Conservation (phyloP, 2,888 invertebrate species). For the Acleris holmiana region DNA sequence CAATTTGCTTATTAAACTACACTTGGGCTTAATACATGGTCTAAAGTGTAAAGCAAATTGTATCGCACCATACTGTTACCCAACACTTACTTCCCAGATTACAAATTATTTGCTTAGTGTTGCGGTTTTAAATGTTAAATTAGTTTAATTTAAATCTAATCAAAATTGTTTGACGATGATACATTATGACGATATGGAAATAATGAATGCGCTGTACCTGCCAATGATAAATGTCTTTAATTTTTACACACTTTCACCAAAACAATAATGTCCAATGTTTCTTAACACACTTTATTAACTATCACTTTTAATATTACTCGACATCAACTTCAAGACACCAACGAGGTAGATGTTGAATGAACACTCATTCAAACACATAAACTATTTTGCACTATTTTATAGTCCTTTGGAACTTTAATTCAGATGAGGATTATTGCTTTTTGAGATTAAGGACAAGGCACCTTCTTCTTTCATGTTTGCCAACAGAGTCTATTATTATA, state of each 20-base stretch:
- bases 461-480: background rate
- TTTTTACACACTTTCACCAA: background rate
- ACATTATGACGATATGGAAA: too few species aligned
- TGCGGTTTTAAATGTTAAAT: too few species aligned
- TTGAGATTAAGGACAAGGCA: conserved; percentile 11
- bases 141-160: too few species aligned
- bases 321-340: conserved; percentile 29
- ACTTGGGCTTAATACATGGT: too few species aligned
- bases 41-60: too few species aligned
- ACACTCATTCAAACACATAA: conserved; percentile 16
- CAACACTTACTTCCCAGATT: too few species aligned
- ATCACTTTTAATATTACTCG: conserved; percentile 24
- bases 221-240: background rate
- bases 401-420: conserved; percentile 13
- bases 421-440: conserved; percentile 24
- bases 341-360: conserved; percentile 31
- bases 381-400: conserved; percentile 16
- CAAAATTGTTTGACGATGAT: too few species aligned
- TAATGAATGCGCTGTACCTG: background rate
- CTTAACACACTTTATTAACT: conserved; percentile 5
- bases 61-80: too few species aligned
- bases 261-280: conserved; percentile 7
- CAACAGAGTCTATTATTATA: background rate
- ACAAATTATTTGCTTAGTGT: too few species aligned
- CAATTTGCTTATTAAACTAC: too few species aligned